Evolutionary conservation across 2,113 vertebrate genomes (phyloP).

Genomic region (Brachypodius melanocephalos): DNA sequence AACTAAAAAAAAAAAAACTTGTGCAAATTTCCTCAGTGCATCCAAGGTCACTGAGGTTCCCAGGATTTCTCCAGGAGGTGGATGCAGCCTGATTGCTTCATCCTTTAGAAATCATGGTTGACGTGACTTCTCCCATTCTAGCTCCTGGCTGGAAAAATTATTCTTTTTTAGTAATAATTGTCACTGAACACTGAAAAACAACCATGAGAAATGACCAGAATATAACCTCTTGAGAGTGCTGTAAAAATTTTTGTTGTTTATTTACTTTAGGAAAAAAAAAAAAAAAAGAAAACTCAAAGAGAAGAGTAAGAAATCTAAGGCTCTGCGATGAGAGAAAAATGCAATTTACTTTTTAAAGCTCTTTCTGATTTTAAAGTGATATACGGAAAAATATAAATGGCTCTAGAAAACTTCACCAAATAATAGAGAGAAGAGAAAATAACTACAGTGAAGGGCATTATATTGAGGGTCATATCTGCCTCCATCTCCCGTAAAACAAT

Average conservation of each 20-base stretch:
- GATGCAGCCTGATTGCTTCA: neutral
- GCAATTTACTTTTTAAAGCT: constrained; percentile 65
- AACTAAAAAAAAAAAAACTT: neutral
- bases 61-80: neutral
- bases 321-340: neutral
- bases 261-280: neutral
- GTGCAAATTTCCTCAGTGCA: neutral
- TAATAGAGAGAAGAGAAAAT: neutral
- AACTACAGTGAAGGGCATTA: constrained; percentile 1
- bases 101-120: neutral
- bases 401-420: neutral
- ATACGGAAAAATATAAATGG: constrained; percentile 16
- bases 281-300: neutral
- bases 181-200: neutral
- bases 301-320: neutral
- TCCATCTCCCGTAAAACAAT: constrained; percentile 41
- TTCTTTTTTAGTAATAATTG: neutral
- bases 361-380: constrained; percentile 56
- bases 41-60: neutral
- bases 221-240: neutral
- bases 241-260: neutral
- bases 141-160: neutral
- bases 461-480: constrained; percentile 7
- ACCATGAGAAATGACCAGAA: constrained; percentile 10
- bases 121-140: neutral